phyloP scores from a whole-genome alignment of 2,888 invertebrate species.

The Drosophila borealis region DNA sequence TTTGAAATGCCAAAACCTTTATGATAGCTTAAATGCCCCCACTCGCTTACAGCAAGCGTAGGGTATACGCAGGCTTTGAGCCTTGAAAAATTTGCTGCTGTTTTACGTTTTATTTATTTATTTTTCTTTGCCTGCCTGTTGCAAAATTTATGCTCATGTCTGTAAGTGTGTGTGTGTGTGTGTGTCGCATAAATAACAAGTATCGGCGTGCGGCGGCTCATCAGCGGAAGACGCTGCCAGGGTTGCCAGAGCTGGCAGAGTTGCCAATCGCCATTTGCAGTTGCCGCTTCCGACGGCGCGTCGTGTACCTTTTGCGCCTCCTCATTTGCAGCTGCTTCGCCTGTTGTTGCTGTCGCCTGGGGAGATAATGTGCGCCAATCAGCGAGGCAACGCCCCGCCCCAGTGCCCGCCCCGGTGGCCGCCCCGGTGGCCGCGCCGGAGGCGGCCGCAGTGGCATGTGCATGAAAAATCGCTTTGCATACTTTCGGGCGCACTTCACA shows the following conservation, averaged over 20 bases:
- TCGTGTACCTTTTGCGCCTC: slow-evolving; percentile 5
- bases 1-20: neutral
- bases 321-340: slow-evolving; percentile 26
- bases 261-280: slow-evolving; percentile 39
- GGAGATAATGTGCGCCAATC: slow-evolving; percentile 70
- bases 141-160: slow-evolving; percentile 54
- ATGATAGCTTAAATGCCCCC: neutral
- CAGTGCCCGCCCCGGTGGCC: neutral
- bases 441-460: slow-evolving; percentile 43
- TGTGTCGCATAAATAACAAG: slow-evolving; percentile 64
- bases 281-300: slow-evolving; percentile 33
- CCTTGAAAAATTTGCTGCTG: slow-evolving; percentile 25
- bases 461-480: slow-evolving; percentile 77
- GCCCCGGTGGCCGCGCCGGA: too few species aligned
- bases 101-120: slow-evolving; percentile 8
- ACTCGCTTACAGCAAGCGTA: neutral
- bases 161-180: slow-evolving; percentile 25
- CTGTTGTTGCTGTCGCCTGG: slow-evolving; percentile 32
- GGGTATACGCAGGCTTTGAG: slow-evolving; percentile 15
- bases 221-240: slow-evolving; percentile 54
- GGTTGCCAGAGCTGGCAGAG: slow-evolving; percentile 23
- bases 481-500: slow-evolving; percentile 67
- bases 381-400: slow-evolving; percentile 39
- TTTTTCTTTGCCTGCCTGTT: slow-evolving; percentile 39
- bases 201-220: slow-evolving; percentile 47